phyloP scores from a whole-genome alignment of 2,113 vertebrate genomes.

The Hydropotes inermis region DNA sequence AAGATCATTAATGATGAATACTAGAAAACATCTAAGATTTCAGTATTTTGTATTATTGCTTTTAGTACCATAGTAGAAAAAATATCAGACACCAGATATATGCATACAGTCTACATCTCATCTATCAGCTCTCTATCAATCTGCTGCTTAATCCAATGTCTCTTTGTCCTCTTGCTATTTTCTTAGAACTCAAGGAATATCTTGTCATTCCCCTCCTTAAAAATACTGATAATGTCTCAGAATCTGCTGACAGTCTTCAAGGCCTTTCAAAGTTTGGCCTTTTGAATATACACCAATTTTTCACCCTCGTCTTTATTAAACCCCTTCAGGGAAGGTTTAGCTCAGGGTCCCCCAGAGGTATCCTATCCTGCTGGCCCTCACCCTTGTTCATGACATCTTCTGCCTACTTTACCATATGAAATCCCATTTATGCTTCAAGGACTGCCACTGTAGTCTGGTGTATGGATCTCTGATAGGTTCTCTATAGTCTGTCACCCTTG shows the following conservation, averaged over 20 bases:
- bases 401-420: background rate
- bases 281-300: background rate
- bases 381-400: background rate
- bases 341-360: background rate
- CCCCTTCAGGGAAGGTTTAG: background rate
- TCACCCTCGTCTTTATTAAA: background rate
- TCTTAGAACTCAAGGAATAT: background rate
- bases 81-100: background rate
- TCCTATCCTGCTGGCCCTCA: background rate
- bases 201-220: background rate
- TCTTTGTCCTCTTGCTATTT: background rate
- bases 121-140: background rate
- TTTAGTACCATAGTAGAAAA: background rate
- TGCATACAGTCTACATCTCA: background rate
- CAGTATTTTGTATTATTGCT: background rate
- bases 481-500: background rate
- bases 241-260: background rate
- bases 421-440: background rate
- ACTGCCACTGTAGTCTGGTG: too few species aligned
- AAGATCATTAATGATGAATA: background rate
- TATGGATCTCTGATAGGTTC: fast-evolving
- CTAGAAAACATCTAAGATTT: background rate
- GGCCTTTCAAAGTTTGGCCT: background rate
- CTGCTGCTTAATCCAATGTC: background rate
- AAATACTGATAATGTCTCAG: background rate